These are phyloP conservation scores for Malurus leucopterus DNA, from an alignment of 2,797 vertebrate species.

Conservation along the genomic window DNA sequence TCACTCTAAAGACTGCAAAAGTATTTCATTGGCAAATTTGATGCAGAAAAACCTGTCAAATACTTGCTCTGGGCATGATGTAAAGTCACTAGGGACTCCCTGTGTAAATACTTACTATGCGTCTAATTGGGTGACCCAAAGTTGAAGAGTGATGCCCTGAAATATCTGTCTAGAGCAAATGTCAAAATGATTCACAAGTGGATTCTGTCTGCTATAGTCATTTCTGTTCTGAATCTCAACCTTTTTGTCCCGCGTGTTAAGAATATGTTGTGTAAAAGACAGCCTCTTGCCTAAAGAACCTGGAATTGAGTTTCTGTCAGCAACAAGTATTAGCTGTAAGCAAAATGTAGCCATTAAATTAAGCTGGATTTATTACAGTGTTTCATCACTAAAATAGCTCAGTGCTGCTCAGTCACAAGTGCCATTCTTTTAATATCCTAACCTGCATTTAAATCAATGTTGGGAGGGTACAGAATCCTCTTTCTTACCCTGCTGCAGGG, in stretches of 20 bases:
- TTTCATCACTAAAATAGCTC: background rate
- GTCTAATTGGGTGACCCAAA: background rate
- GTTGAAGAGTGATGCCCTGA: background rate
- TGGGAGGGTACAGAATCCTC: background rate
- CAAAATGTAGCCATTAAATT: background rate
- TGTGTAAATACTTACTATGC: background rate
- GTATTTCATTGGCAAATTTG: background rate
- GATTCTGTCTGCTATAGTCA: background rate
- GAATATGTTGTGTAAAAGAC: background rate
- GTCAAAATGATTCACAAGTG: background rate
- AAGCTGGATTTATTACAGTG: background rate
- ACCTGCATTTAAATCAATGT: background rate
- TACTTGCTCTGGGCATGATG: background rate
- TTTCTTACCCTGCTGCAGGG: background rate
- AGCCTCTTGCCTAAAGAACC: background rate
- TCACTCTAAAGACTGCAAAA: background rate
- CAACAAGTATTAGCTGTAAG: background rate
- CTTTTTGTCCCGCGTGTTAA: background rate
- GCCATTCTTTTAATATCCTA: background rate
- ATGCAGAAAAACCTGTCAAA: background rate
- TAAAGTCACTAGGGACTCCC: background rate
- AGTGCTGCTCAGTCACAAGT: background rate
- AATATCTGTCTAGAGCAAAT: conserved; percentile 9
- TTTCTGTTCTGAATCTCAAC: background rate
- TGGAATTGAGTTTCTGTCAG: background rate